A percentile compares a stretch with the other conserved stretches of the same genome.
Evolutionary conservation across 2,113 vertebrate species (phyloP).

Genomic region (Pterocles burchelli): DNA sequence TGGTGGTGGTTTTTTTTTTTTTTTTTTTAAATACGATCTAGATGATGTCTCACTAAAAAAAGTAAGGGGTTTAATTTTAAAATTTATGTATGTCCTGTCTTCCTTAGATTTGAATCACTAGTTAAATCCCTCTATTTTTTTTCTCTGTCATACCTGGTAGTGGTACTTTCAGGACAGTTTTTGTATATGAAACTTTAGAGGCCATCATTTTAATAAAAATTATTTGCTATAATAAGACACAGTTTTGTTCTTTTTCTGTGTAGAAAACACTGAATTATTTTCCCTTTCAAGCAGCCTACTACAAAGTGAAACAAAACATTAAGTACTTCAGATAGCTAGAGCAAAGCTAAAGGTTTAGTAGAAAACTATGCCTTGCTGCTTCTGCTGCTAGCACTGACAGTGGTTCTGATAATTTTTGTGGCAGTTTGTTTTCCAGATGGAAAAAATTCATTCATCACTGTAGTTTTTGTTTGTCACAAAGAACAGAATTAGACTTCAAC

Average conservation of each 20-base stretch:
- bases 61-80: neutral
- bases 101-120: neutral
- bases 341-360: constrained; percentile 18
- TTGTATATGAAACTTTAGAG: neutral
- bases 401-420: neutral
- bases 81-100: neutral
- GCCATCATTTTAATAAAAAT: neutral
- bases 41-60: neutral
- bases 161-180: neutral
- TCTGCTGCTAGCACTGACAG: neutral
- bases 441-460: constrained; percentile 4
- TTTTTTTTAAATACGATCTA: neutral
- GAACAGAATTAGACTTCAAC: neutral
- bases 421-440: constrained; percentile 14
- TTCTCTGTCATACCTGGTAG: neutral
- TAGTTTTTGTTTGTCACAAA: neutral
- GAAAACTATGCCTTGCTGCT: neutral
- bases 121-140: neutral
- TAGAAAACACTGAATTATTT: constrained; percentile 1
- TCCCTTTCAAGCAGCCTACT: constrained; percentile 1
- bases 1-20: no score
- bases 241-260: neutral
- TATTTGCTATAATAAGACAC: neutral
- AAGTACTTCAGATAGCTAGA: constrained; percentile 1
- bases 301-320: neutral